Evolutionary conservation across 2,797 vertebrate genomes (phyloP).

Genomic region (Chelonia mydas): DNA sequence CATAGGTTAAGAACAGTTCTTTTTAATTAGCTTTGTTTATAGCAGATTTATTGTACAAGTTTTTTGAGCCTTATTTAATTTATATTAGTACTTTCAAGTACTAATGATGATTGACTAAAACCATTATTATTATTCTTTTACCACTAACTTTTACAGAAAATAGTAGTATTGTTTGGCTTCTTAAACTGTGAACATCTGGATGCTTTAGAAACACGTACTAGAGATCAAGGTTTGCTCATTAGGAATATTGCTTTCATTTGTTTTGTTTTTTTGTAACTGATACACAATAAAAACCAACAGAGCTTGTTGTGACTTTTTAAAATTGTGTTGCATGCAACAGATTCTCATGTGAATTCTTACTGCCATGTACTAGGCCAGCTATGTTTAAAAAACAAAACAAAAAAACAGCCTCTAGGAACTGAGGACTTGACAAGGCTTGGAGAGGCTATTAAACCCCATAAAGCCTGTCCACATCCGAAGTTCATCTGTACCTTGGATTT

Average conservation of each 20-base stretch:
- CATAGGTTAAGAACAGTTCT: constrained; percentile 73
- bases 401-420: background rate
- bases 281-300: constrained; percentile 69
- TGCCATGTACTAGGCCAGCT: constrained; percentile 26
- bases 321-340: constrained; percentile 34
- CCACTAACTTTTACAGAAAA: constrained; percentile 71
- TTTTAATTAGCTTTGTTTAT: constrained; percentile 80
- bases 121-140: constrained; percentile 75
- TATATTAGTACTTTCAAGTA: constrained; percentile 80
- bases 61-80: constrained; percentile 80
- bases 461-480: constrained; percentile 76
- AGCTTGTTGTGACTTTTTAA: constrained; percentile 56
- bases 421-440: constrained; percentile 57
- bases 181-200: constrained; percentile 72
- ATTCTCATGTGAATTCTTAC: constrained; percentile 30
- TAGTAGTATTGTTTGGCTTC: constrained; percentile 75
- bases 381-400: constrained; percentile 11
- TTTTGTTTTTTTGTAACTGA: constrained; percentile 69
- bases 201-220: constrained; percentile 63
- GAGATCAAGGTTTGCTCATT: constrained; percentile 73
- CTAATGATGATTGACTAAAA: constrained; percentile 76
- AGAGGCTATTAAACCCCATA: constrained; percentile 37
- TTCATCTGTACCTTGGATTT: constrained; percentile 78
- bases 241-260: constrained; percentile 73
- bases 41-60: constrained; percentile 77